Evolutionary conservation across 2,888 invertebrate genomes (phyloP).

Genomic region (Pristionchus japonicus): DNA sequence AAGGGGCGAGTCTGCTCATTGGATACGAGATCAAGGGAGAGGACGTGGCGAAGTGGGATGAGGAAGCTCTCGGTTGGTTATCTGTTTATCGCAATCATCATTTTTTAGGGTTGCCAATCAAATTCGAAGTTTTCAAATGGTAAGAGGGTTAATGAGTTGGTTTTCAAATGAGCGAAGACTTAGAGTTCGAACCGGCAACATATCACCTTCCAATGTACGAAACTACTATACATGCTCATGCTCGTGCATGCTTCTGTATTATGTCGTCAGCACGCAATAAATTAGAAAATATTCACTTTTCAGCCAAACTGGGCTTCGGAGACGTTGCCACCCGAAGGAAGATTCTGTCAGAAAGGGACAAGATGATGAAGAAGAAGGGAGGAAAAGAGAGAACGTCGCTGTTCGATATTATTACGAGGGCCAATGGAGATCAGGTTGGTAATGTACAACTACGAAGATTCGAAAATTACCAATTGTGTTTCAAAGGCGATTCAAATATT

Average conservation of each 20-base stretch:
- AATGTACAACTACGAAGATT: no score
- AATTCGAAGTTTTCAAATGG: no score
- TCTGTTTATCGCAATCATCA: no score
- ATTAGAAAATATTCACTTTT: background rate
- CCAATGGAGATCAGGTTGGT: slow-evolving; percentile 60
- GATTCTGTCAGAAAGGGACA: slow-evolving; percentile 52
- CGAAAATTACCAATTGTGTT: background rate
- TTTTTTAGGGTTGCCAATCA: no score
- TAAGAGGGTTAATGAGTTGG: no score
- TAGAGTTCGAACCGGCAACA: no score
- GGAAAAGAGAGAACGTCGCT: slow-evolving; percentile 50
- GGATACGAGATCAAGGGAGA: slow-evolving; percentile 65
- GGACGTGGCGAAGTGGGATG: slow-evolving; percentile 61
- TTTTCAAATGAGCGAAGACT: no score
- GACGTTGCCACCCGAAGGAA: slow-evolving; percentile 49
- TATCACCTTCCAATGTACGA: no score
- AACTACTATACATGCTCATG: no score
- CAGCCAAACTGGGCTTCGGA: slow-evolving; percentile 57
- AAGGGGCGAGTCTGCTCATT: slow-evolving; percentile 61
- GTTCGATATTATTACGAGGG: slow-evolving; percentile 59
- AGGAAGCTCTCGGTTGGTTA: slow-evolving; percentile 52
- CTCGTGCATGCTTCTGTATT: no score
- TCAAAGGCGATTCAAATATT: background rate
- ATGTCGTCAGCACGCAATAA: background rate
- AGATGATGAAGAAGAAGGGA: background rate